Evolutionary conservation across 2,888 invertebrate species (phyloP), one percentile per base, ranked within the genome.

Genomic region (Nudaria mundana): DNA sequence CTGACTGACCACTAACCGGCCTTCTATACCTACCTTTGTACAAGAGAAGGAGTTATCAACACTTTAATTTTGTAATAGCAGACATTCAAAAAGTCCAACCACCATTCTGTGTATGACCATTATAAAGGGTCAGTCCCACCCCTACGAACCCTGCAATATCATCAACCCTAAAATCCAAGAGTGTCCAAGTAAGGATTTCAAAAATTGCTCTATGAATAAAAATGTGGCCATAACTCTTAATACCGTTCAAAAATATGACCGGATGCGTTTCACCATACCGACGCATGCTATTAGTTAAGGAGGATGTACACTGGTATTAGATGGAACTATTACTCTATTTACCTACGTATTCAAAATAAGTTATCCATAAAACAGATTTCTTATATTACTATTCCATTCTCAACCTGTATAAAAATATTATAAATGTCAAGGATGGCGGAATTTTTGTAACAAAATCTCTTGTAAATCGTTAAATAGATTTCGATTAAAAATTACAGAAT

Each of bases 131-230:
- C 47, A 56, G 34, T 45, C 44, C 22, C 55, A 55, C 61, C 55
- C 47, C 45, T 55, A 50, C 44, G 51, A 51, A 54, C 48, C 44
- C 48, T 47, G 41, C 46, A 60, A 56, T 48, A 36, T 14, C 26
- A 43, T 46, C n/a, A 46, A 48, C 61, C 57, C 61, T 54, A 51
- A 58, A 61, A 54, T 48, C 61, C 57, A 51, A 50, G 40, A 61
- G 44, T 50, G 66, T 60, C 67, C 54, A 56, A 57, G 60, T 59
- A 72, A 76, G 77, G 76, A 81, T 82, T 79, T 80, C 67, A 65
- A 71, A 78, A 82, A 85, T 82, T 75, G 78, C 77, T 72, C 78
- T 68, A 84, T 84, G 86, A 85, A 87, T 86, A 86, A 81, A 79
- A 84, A 85, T 81, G 77, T 71, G 76, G 76, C 72, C 63, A 84